phyloP scores from a whole-genome alignment of 2,113 vertebrate genomes.

The Heterocephalus glaber region DNA sequence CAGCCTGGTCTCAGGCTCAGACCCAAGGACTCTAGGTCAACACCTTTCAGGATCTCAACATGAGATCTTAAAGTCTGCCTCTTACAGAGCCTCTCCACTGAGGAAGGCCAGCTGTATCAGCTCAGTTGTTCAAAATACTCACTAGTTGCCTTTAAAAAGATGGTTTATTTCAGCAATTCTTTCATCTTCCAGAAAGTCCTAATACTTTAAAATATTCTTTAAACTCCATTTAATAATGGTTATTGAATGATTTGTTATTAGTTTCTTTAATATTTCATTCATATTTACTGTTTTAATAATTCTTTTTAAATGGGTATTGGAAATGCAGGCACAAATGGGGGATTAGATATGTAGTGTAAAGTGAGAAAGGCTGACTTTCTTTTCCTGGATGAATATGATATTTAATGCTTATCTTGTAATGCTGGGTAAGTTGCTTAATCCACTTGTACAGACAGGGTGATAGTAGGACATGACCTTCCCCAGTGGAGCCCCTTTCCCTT shows the following conservation, averaged over 20 bases:
- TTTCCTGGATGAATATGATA: background rate
- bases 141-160: background rate
- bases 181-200: slow-evolving; percentile 22
- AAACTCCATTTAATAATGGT: background rate
- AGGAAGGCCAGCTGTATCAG: background rate
- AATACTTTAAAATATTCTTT: background rate
- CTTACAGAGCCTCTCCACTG: background rate
- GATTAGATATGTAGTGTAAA: background rate
- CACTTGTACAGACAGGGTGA: background rate
- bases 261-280: slow-evolving; percentile 38
- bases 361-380: background rate
- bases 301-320: slow-evolving; percentile 13
- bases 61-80: background rate
- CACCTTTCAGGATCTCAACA: background rate
- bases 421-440: background rate
- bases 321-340: background rate
- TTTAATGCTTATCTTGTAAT: background rate
- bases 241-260: background rate
- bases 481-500: background rate
- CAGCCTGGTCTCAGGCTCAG: slow-evolving; percentile 15
- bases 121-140: background rate
- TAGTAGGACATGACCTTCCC: background rate
- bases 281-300: slow-evolving; percentile 37
- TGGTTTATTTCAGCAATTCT: slow-evolving; percentile 17
- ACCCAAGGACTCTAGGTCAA: slow-evolving; percentile 42